phyloP scores from a whole-genome alignment of 2,113 vertebrate genomes.

The Meles meles region DNA sequence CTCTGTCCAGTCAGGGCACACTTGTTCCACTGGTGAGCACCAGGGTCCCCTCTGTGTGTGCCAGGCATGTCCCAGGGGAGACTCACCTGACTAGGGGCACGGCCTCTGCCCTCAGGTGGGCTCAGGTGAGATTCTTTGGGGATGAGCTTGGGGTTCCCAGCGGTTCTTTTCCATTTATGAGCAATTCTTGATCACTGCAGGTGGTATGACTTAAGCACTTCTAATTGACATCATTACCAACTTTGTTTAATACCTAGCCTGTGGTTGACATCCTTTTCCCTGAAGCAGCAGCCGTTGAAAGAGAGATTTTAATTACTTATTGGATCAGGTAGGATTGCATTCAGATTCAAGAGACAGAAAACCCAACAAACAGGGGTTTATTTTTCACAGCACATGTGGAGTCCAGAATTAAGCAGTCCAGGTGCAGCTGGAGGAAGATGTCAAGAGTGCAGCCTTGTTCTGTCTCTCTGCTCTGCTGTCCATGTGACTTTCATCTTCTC shows the following conservation, averaged over 20 bases:
- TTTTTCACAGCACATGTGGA: neutral
- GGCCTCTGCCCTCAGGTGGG: neutral
- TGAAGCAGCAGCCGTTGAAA: neutral
- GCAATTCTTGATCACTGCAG: rapidly evolving
- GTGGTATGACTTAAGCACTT: neutral
- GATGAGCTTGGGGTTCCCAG: neutral
- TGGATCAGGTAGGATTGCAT: slow-evolving; percentile 38
- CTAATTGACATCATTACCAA: neutral
- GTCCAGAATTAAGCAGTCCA: slow-evolving; percentile 7
- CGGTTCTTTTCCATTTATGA: neutral
- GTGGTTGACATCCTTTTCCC: neutral
- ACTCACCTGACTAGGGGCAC: neutral
- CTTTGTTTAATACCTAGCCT: neutral
- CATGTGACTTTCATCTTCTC: neutral
- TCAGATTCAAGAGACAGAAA: neutral
- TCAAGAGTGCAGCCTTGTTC: rapidly evolving
- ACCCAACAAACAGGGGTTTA: neutral
- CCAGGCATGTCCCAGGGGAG: rapidly evolving
- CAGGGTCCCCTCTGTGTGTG: neutral
- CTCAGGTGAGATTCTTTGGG: neutral
- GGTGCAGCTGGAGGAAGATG: neutral
- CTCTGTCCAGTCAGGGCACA: rapidly evolving
- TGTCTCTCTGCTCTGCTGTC: neutral
- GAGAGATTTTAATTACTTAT: slow-evolving; percentile 8
- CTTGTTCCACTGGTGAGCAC: rapidly evolving